Base-by-base conservation (phyloP, 2,888 invertebrate species). In the Mesoligia furuncula region DNA sequence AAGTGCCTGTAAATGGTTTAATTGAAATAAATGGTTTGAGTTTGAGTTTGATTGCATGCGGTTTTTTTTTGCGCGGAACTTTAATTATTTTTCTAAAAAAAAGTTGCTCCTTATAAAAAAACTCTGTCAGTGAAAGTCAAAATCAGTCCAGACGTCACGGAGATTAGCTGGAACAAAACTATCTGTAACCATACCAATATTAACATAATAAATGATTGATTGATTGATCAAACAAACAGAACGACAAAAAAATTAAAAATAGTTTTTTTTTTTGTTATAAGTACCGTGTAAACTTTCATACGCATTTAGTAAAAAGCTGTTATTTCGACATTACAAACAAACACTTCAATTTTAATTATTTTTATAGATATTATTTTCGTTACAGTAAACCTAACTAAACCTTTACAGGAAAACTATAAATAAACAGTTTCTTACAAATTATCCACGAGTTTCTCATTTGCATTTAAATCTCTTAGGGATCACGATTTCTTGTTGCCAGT, bases 351-450 rank as follows among this genome's bases (percentile, higher is more conserved):
- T 51, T 51, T 8, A 51, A 8, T 9, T 51, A 51, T 51, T 51
- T 51, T 3, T 24, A 24, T 51, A 9, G 24, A 73, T 81, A 81
- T 74, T 61, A 36, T 75, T 62, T 69, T 75, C 42, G 13, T 64
- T 51, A 75, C 54, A n/a, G 27, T 57, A 61, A 42, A 51, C 67
- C 36, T 59, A 54, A 78, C 69, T 17, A 78, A 71, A 76, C 73
- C 24, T 74, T 68, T 54, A 72, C 72, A 76, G 66, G 67, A 79
- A 85, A 74, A 79, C 73, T 85, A 79, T 69, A 59, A 45, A 85
- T 76, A 70, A 72, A 70, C 62, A 74, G 42, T 54, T 66, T 68
- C 57, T 39, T 61, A 77, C 64, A 77, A 79, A 84, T 15, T 76
- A 61, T 48, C 39, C 6, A 48, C 39, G 20, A 15, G 51, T 74